A percentile compares a stretch with the other conserved stretches of the same genome.
Conservation (phyloP, 2,888 invertebrate species). For the Dynastes maya region DNA sequence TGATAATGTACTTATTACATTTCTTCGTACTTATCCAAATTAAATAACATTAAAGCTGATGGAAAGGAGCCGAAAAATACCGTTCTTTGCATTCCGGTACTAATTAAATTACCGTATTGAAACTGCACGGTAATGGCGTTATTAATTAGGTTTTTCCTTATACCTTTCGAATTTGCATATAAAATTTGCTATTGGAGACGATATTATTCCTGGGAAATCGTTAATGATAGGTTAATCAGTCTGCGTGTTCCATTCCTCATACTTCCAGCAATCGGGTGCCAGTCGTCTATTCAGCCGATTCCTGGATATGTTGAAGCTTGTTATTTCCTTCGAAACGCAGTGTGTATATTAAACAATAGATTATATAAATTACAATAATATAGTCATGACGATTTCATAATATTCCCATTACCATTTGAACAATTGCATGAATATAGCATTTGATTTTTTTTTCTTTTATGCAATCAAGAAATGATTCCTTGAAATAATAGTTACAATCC, state of each 20-base stretch:
- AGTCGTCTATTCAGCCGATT: conserved; percentile 19
- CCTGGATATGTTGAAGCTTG: not conserved
- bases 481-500: no score
- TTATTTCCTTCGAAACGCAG: not conserved
- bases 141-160: conserved; percentile 13
- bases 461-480: no score
- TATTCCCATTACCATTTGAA: not conserved
- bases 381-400: not conserved
- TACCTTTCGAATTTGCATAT: conserved; percentile 7
- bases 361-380: conserved; percentile 10
- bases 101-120: not conserved
- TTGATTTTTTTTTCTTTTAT: not conserved
- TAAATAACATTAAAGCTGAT: not conserved
- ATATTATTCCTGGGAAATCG: conserved; percentile 16
- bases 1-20: not conserved
- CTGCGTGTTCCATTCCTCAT: not conserved
- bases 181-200: not conserved
- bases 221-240: not conserved
- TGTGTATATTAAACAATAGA: conserved; percentile 5
- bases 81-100: not conserved
- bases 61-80: not conserved
- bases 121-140: not conserved
- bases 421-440: not conserved
- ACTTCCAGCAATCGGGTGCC: not conserved
- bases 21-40: not conserved